A percentile compares a stretch with the other conserved stretches of the same genome.
Evolutionary conservation across 2,888 invertebrate species (phyloP).

Genomic region (Priocnemis perturbator): DNA sequence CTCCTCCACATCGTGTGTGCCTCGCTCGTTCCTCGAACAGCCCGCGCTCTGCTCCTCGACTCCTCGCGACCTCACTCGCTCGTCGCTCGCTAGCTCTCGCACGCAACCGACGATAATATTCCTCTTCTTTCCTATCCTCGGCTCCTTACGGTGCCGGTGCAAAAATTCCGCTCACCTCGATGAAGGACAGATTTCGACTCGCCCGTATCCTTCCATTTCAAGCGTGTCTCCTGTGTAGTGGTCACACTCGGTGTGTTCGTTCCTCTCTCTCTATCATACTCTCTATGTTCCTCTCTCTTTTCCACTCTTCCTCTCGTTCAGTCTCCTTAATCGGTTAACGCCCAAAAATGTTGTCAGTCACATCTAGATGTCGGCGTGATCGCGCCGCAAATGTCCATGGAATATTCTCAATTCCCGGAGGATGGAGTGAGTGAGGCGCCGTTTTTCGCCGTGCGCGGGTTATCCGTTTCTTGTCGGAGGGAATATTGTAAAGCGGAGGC

Average conservation of each 20-base stretch:
- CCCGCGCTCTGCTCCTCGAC: constrained; percentile 37
- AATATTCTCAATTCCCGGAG: background rate
- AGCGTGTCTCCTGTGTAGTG: too few species aligned
- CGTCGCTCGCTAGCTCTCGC: constrained; percentile 49
- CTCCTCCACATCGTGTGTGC: constrained; percentile 53
- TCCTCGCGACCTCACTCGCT: constrained; percentile 69
- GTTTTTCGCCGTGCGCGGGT: too few species aligned
- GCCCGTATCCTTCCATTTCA: constrained; percentile 31
- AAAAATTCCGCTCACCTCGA: constrained; percentile 1
- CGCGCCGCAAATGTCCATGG: background rate
- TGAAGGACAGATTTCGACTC: constrained; percentile 12
- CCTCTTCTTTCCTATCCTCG: constrained; percentile 27
- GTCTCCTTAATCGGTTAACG: background rate
- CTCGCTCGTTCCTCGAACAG: constrained; percentile 53
- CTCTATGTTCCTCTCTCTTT: background rate
- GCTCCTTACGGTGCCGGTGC: background rate
- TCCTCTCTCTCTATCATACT: background rate
- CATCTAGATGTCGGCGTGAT: background rate
- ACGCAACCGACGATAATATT: constrained; percentile 59
- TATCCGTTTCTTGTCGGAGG: too few species aligned
- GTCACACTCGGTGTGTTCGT: background rate
- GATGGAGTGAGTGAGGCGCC: too few species aligned
- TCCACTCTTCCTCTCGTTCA: background rate
- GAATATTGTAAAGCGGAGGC: too few species aligned
- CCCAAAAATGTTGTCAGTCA: too few species aligned